A percentile compares a stretch with the other conserved stretches of the same genome.
Evolutionary conservation across 2,888 invertebrate genomes (phyloP).

Genomic region (Tholera decimalis): DNA sequence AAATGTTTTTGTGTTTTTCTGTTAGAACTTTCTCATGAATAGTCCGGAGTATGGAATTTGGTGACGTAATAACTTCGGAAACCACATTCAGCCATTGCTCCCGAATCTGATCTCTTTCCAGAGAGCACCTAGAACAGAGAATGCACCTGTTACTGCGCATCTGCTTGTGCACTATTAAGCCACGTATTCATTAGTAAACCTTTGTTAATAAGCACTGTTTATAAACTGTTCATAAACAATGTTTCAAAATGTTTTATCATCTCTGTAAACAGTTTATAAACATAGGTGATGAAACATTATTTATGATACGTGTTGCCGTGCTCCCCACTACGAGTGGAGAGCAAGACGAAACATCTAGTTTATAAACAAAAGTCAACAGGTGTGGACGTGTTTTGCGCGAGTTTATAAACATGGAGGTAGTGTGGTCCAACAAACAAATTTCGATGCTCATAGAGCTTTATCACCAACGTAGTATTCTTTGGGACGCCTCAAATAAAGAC

Average conservation of each 20-base stretch:
- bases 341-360: neutral
- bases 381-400: slow-evolving; percentile 5
- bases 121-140: too few relatives aligned
- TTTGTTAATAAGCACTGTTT: neutral
- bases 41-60: too few relatives aligned
- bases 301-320: neutral
- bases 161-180: too few relatives aligned
- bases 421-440: slow-evolving; percentile 9
- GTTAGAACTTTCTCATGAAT: too few relatives aligned
- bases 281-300: neutral
- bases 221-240: neutral
- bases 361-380: neutral
- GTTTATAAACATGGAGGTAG: slow-evolving; percentile 15
- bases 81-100: too few relatives aligned
- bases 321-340: neutral
- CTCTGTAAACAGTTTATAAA: slow-evolving; percentile 1
- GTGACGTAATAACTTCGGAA: too few relatives aligned
- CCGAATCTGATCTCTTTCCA: too few relatives aligned
- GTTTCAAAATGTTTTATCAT: slow-evolving; percentile 1
- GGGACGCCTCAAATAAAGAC: slow-evolving; percentile 16
- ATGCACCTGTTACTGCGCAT: too few relatives aligned
- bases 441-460: slow-evolving; percentile 15
- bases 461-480: neutral
- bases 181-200: too few relatives aligned
- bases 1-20: too few relatives aligned